phyloP scores from a whole-genome alignment of 2,797 vertebrate species.

The Malacoctenus gilli region DNA sequence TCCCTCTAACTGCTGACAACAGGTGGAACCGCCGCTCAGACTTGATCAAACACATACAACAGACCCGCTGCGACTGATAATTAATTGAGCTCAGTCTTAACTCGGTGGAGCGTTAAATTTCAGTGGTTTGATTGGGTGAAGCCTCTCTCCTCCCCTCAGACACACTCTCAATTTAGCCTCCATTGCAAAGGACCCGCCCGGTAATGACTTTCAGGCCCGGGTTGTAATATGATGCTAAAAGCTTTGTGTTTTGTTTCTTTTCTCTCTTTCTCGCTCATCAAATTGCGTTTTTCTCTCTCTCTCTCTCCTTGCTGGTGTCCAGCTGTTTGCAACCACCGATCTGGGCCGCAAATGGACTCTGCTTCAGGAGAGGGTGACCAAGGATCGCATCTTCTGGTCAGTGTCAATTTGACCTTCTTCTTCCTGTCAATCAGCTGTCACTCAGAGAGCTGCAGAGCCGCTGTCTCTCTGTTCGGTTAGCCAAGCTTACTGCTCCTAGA shows the following conservation, averaged over 20 bases:
- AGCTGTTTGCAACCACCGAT: slow-evolving; percentile 90
- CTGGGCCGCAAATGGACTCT: slow-evolving; percentile 91
- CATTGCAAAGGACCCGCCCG: slow-evolving; percentile 13
- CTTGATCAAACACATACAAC: background rate
- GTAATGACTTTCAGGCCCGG: slow-evolving; percentile 7
- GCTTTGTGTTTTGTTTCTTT: slow-evolving; percentile 17
- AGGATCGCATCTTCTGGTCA: slow-evolving; percentile 93
- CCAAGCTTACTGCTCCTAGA: no score
- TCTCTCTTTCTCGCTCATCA: slow-evolving; percentile 2
- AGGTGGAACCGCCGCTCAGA: slow-evolving; percentile 20
- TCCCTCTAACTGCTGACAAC: slow-evolving; percentile 15
- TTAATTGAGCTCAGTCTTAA: slow-evolving; percentile 50
- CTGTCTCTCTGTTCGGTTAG: no score
- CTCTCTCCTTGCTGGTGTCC: slow-evolving; percentile 20
- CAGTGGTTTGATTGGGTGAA: slow-evolving; percentile 34
- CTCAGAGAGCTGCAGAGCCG: no score
- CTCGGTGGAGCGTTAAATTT: slow-evolving; percentile 56
- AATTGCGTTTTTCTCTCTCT: slow-evolving; percentile 12
- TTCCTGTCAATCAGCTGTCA: no score
- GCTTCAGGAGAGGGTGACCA: slow-evolving; percentile 91
- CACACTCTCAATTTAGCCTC: slow-evolving; percentile 19
- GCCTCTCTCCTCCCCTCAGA: slow-evolving; percentile 9
- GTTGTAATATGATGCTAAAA: slow-evolving; percentile 14
- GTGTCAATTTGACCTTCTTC: slow-evolving; percentile 31
- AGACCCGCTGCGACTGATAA: slow-evolving; percentile 42